phyloP scores from a whole-genome alignment of 2,888 invertebrate species.

The Ellobium chinense region DNA sequence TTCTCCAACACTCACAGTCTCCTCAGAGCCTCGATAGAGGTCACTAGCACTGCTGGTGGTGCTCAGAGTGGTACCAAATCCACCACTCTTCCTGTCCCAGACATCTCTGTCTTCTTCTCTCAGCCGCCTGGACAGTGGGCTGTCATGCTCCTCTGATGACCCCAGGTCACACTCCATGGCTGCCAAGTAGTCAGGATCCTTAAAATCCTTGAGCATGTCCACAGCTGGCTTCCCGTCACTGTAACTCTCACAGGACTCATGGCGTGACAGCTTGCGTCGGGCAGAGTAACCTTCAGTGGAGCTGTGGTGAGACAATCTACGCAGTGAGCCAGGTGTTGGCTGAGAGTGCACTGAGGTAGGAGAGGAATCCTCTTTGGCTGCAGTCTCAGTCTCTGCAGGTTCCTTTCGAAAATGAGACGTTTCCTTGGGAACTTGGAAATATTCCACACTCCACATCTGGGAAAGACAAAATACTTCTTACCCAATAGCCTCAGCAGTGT shows the following conservation, averaged over 20 bases:
- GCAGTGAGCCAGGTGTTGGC: not conserved
- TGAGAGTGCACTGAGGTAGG: constrained; percentile 41
- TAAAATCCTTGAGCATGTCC: constrained; percentile 71
- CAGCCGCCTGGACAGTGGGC: constrained; percentile 55
- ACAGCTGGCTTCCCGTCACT: constrained; percentile 63
- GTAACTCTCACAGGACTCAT: constrained; percentile 64
- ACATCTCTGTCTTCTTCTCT: constrained; percentile 51
- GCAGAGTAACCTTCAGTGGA: constrained; percentile 31
- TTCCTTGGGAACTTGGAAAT: constrained; percentile 87
- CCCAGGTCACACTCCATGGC: constrained; percentile 70
- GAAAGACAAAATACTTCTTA: too few relatives aligned
- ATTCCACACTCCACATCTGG: constrained; percentile 98
- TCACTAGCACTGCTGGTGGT: constrained; percentile 70
- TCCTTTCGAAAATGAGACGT: constrained; percentile 41
- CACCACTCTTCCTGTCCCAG: constrained; percentile 47
- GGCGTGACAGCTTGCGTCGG: constrained; percentile 48
- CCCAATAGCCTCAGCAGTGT: too few relatives aligned
- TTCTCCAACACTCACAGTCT: constrained; percentile 38
- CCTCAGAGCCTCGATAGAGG: constrained; percentile 50
- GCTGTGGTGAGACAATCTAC: constrained; percentile 33
- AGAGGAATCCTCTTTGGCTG: constrained; percentile 39
- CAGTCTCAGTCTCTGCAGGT: constrained; percentile 42
- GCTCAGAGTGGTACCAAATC: constrained; percentile 59
- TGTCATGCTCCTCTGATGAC: constrained; percentile 75
- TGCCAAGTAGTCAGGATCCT: constrained; percentile 70